Conservation (phyloP, 1,140 invertebrate genomes). For the Drosophila murphyi region DNA sequence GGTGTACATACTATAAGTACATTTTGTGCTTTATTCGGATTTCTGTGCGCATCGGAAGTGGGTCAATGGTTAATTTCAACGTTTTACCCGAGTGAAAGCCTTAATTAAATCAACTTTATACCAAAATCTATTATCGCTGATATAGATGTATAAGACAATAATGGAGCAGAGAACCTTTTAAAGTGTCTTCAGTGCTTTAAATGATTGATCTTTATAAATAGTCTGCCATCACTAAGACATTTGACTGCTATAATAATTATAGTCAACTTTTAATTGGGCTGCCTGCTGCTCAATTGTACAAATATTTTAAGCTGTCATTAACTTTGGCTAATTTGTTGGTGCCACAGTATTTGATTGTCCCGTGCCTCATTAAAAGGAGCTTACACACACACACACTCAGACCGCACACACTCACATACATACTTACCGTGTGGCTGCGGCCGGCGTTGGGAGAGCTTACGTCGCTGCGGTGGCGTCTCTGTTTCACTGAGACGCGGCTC, state of each 20-base stretch:
- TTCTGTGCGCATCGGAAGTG: constrained; percentile 28
- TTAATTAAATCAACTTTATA: constrained; percentile 61
- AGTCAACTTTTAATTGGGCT: constrained; percentile 46
- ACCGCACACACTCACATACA: too few species aligned
- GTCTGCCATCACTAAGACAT: constrained; percentile 26
- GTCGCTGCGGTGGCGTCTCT: constrained; percentile 82
- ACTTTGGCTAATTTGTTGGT: constrained; percentile 74
- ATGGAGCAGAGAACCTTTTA: not conserved
- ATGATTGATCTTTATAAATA: constrained; percentile 10
- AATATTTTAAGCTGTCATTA: constrained; percentile 55
- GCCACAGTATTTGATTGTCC: constrained; percentile 58
- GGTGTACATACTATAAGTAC: constrained; percentile 15
- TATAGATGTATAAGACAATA: constrained; percentile 2
- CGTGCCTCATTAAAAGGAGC: constrained; percentile 51
- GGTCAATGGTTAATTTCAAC: constrained; percentile 62
- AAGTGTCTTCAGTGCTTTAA: not conserved
- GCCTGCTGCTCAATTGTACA: constrained; percentile 62
- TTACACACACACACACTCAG: not conserved
- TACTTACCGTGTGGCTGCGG: constrained; percentile 84
- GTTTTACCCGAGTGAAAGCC: constrained; percentile 22
- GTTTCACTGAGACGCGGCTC: constrained; percentile 83
- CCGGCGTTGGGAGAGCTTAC: constrained; percentile 85
- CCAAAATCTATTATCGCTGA: constrained; percentile 17
- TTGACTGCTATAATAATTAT: constrained; percentile 46
- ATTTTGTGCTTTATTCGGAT: constrained; percentile 16